Base-by-base conservation (phyloP, 2,888 invertebrate genomes). In the Podabrus alpinus region DNA sequence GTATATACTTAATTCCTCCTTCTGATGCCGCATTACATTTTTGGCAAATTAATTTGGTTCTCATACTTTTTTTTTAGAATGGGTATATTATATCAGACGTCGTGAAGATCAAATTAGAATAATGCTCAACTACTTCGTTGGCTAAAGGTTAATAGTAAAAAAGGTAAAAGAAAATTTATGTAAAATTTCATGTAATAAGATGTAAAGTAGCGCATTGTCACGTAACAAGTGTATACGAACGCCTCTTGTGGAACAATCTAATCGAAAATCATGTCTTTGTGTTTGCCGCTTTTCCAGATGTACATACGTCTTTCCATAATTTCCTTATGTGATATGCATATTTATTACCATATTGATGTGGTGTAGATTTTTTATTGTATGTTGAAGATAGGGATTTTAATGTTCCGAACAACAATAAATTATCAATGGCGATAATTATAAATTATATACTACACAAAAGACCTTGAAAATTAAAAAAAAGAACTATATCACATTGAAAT, bases 251-350 rank as follows among this genome's bases (percentile, higher is more conserved):
- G 73, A 76, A 76, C 71, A 76, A 76, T 76, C 76, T 73, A 66
- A 68, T 69, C 74, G 62, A 64, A 70, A 71, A 76, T 76, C 76
- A 66, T 67, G 9, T 45, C 76, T 76, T 74, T 76, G 74, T 72
- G 71, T 66, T 72, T 72, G 64, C 76, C 76, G 76, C 74, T 25
- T 62, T 71, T 19, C 59, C 73, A 74, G 71, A 74, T 76, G 71
- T 17, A 59, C 16, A 66, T 73, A 59, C 16, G 69, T 73, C 61
- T 13, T 61, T 74, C 45, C 68, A 72, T 72, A 72, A 76, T 76
- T 76, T 74, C 69, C 74, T 69, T 73, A 76, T 76, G 76, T 71
- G 76, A 67, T 69, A 73, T 71, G 76, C 76, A 76, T 76, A 76
- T 69, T 75, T 75, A 75, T 72, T 66, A 15, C 66, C 59, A 17